Conservation (phyloP, 2,888 invertebrate genomes). For the Metacarcinus magister region DNA sequence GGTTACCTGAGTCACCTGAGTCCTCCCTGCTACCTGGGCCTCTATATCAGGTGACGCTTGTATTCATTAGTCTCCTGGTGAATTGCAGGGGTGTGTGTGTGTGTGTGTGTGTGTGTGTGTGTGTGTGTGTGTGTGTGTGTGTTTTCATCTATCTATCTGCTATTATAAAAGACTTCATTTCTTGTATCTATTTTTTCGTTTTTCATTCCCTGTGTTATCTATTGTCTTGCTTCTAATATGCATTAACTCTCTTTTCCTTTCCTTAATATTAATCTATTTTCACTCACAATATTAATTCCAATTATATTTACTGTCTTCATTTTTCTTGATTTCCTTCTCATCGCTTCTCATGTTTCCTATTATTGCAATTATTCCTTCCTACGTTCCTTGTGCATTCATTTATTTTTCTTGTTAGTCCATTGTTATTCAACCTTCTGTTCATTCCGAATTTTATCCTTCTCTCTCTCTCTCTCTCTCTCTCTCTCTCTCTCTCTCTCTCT, state of each 20-base stretch:
- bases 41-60: not conserved
- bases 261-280: too few relatives aligned
- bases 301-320: not conserved
- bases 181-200: not conserved
- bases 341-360: not conserved
- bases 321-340: not conserved
- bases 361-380: too few relatives aligned
- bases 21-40: not conserved
- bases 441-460: not conserved
- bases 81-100: not conserved
- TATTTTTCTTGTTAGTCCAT: not conserved
- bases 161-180: not conserved
- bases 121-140: not conserved
- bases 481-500: conserved; percentile 13
- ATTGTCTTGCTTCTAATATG: too few relatives aligned
- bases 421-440: not conserved
- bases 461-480: not conserved
- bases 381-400: not conserved
- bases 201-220: too few relatives aligned
- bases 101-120: conserved; percentile 13
- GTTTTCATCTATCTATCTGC: not conserved
- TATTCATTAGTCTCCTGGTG: not conserved
- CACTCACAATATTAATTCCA: not conserved
- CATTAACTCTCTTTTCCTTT: too few relatives aligned
- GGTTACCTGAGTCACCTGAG: not conserved